phyloP scores from a whole-genome alignment of 2,888 invertebrate species.

The Calephelis perditalis region DNA sequence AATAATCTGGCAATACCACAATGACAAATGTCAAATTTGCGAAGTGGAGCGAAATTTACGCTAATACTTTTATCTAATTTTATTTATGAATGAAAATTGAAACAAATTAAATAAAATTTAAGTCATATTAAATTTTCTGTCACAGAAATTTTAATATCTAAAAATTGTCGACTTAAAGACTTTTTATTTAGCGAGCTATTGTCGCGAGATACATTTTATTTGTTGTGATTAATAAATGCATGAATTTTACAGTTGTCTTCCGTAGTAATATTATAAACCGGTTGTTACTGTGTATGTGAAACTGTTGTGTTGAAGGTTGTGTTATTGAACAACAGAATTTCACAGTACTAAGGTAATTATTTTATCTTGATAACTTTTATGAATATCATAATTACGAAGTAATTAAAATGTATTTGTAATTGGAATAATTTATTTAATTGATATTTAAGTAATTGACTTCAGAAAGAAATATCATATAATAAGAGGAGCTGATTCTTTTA shows the following conservation, averaged over 20 bases:
- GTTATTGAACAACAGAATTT: conserved; percentile 53
- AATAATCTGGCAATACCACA: conserved; percentile 37
- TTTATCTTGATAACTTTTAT: background rate
- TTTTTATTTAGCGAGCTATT: background rate
- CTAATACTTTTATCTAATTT: conserved; percentile 43
- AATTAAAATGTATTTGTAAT: background rate
- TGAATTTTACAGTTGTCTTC: conserved; percentile 33
- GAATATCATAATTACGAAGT: background rate
- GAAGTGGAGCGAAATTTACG: conserved; percentile 64
- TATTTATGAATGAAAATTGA: conserved; percentile 64
- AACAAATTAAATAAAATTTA: background rate
- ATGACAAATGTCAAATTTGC: conserved; percentile 52
- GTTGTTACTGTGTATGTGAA: conserved; percentile 29
- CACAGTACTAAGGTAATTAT: conserved; percentile 53
- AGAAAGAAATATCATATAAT: background rate
- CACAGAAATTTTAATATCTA: background rate
- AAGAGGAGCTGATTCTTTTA: background rate
- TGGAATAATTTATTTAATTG: background rate
- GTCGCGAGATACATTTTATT: background rate
- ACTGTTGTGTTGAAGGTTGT: conserved; percentile 52
- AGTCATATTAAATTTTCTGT: background rate
- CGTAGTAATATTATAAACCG: conserved; percentile 8
- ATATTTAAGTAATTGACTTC: background rate
- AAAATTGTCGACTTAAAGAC: background rate
- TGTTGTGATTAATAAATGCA: conserved; percentile 25